These are phyloP conservation scores for Argyra leucocephala DNA, from an alignment of 2,888 invertebrate genomes.

Conservation along the genomic window DNA sequence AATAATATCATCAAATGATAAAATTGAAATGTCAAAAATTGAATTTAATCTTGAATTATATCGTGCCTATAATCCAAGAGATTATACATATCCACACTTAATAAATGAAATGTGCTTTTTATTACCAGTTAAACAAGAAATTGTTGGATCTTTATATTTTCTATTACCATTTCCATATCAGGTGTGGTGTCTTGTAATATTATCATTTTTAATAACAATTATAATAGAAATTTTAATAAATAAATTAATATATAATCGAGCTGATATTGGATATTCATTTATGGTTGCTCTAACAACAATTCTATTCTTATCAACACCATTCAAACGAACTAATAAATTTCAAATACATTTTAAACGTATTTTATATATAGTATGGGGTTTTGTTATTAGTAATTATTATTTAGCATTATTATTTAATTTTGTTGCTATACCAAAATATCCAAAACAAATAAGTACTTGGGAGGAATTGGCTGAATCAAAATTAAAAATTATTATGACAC, in stretches of 20 bases:
- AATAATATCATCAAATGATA: neutral
- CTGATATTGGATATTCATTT: neutral
- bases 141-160: neutral
- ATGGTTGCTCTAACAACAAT: neutral
- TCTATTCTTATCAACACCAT: neutral
- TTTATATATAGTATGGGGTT: neutral
- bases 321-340: neutral
- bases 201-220: neutral
- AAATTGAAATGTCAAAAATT: neutral
- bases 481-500: neutral
- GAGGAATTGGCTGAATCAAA: neutral
- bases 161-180: neutral
- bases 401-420: neutral
- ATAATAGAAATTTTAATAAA: neutral
- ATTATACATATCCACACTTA: neutral
- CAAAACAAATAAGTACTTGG: neutral
- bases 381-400: neutral
- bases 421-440: neutral
- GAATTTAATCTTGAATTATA: neutral
- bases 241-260: neutral
- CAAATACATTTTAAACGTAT: neutral
- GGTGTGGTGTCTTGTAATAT: neutral
- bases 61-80: neutral
- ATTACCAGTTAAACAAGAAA: constrained; percentile 1
- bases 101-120: neutral